A percentile compares a stretch with the other conserved stretches of the same genome.
These are phyloP conservation scores for Zapornia atra DNA, from an alignment of 2,113 vertebrate species.

Conservation along the genomic window DNA sequence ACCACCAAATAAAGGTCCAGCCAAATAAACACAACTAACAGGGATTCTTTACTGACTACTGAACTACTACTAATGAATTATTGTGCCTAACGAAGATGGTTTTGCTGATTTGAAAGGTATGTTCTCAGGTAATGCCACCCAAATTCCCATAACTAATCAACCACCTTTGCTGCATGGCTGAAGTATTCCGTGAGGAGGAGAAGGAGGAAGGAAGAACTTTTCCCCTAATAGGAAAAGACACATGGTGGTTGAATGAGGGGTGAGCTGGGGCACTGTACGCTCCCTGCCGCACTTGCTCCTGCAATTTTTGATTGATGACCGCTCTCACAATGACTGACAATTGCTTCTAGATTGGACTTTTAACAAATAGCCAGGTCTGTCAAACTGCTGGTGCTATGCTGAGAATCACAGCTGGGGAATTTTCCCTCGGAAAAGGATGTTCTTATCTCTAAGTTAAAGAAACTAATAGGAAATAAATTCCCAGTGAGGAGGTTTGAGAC, in stretches of 20 bases:
- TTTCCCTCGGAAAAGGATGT: neutral
- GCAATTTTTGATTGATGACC: neutral
- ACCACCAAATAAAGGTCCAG: neutral
- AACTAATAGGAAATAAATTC: neutral
- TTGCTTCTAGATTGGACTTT: neutral
- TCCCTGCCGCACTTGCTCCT: fast-evolving
- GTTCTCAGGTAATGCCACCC: fast-evolving
- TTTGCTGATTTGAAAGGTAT: neutral
- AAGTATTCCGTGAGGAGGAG: neutral
- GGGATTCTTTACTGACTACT: neutral
- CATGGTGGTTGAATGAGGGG: fast-evolving
- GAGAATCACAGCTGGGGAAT: neutral
- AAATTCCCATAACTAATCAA: neutral
- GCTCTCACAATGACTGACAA: neutral
- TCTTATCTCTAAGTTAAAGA: neutral
- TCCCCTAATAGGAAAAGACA: neutral
- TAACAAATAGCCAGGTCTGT: neutral
- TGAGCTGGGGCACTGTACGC: fast-evolving
- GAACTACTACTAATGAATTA: neutral
- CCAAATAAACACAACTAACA: neutral
- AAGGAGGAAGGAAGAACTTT: neutral
- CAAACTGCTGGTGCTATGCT: neutral
- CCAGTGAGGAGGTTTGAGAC: neutral
- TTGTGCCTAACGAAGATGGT: neutral
- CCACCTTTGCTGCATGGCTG: fast-evolving